Base-by-base conservation (phyloP, 2,797 vertebrate species). In the Crypturellus tataupa region DNA sequence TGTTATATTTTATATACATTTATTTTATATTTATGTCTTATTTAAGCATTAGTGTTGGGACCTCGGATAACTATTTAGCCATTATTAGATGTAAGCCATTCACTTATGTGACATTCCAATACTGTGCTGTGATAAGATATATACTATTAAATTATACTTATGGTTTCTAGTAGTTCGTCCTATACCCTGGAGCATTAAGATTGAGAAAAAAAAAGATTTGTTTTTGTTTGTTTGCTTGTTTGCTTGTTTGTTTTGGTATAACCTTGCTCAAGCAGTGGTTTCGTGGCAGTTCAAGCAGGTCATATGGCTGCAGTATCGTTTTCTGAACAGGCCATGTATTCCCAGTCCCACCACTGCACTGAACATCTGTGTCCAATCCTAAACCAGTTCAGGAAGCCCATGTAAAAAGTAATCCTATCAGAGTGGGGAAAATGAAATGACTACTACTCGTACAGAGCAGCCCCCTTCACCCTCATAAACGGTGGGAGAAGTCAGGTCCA, bases 311-410 rank as follows among this genome's bases (percentile, higher is more conserved):
- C 6, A 12, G 9, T 33, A 35, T 17, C 6, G 13, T 5, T 14
- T 4, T n/a, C 4, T 64, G 55, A 55, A 42, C 47, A 0, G 1
- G 7, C 0, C 1, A 3, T 4, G 23, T 49, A 18, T 33, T 5
- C 24, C 15, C 31, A 55, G 18, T 8, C 20, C 24, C 8, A 55
- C 6, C 27, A 55, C 10, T 35, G 25, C 20, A 29, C 12, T 35
- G n/a, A 71, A 24, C 10, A 20, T 12, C 7, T 9, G 31, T 5
- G 25, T 12, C 16, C 17, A 5, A n/a, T 6, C 2, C 0, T 29
- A 75, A 65, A 92, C 67, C 3, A 23, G 15, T 21, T 44, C 39
- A 69, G 46, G 33, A 81, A 73, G 18, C 2, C 60, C 6, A 0
- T 19, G 5, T 35, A 27, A 18, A 47, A 77, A 51, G 13, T 42